Conservation (phyloP, 2,113 vertebrate species). For the Zonotrichia leucophrys region DNA sequence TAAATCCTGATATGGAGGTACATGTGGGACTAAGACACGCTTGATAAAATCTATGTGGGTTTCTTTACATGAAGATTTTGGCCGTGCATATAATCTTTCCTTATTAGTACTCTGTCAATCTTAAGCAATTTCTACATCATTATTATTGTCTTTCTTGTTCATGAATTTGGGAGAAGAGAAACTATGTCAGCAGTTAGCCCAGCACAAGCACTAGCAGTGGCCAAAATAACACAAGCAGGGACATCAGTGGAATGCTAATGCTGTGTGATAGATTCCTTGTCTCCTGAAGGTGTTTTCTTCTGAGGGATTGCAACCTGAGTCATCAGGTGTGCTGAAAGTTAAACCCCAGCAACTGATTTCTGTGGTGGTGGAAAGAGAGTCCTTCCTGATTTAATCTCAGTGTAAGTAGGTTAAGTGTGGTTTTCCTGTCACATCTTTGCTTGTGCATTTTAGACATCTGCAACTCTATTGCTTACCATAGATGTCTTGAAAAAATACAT, state of each 20-base stretch:
- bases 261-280: neutral
- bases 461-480: neutral
- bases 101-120: neutral
- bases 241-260: neutral
- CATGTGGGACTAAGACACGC: neutral
- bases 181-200: neutral
- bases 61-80: neutral
- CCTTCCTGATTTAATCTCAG: slow-evolving; percentile 38
- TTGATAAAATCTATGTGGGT: neutral
- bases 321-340: neutral
- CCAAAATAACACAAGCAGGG: neutral
- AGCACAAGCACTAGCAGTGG: neutral
- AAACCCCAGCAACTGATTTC: neutral
- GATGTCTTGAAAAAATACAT: neutral
- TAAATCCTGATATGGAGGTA: neutral
- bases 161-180: neutral
- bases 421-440: slow-evolving; percentile 54
- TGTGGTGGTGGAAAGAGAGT: neutral
- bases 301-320: neutral
- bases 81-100: neutral
- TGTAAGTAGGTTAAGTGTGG: slow-evolving; percentile 62
- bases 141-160: neutral
- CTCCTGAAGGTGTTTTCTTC: neutral
- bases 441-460: neutral
- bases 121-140: neutral